Base-by-base conservation (phyloP, 1,140 invertebrate genomes). In the Theocolax elegans region DNA sequence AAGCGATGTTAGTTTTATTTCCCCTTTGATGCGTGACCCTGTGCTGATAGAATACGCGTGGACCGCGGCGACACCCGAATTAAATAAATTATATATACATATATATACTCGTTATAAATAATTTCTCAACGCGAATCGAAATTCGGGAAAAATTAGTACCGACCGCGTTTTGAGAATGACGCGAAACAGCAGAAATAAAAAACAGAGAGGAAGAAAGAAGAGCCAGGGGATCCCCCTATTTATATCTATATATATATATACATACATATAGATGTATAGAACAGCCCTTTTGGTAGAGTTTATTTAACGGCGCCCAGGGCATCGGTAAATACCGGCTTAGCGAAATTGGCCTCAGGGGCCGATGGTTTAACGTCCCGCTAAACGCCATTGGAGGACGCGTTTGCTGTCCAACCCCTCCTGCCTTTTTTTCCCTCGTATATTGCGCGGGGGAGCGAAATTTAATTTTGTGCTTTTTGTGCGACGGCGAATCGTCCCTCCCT, bases 261-360 rank as follows among this genome's bases (percentile, higher is more conserved):
- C n/a, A n/a, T n/a, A n/a, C n/a, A n/a, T n/a, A n/a, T n/a, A n/a
- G n/a, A n/a, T n/a, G n/a, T n/a, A n/a, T n/a, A n/a, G n/a, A n/a
- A n/a, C n/a, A 38, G 48, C 29, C n/a, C 48, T 51, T 25, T 19
- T n/a, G 21, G 23, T 51, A 79, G 82, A 85, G 84, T 85, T 85
- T 86, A 86, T 86, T 86, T 84, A 86, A 78, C 80, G 81, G 77
- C 76, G 84, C 84, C 83, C 76, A 81, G 78, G 83, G 83, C 84
- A 84, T 83, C 78, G 82, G 82, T 85, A 86, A 86, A 86, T 83
- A 86, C 83, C 75, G 82, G 83, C 80, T 85, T 85, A 85, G 84
- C 81, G 80, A 84, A 71, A 85, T 85, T 86, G 82, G 83, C 83
- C 81, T 75, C 82, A 73, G 80, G 83, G 81, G 76, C 4, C 27